phyloP scores from a whole-genome alignment of 1,140 invertebrate genomes.

The Ceratitis capitata region DNA sequence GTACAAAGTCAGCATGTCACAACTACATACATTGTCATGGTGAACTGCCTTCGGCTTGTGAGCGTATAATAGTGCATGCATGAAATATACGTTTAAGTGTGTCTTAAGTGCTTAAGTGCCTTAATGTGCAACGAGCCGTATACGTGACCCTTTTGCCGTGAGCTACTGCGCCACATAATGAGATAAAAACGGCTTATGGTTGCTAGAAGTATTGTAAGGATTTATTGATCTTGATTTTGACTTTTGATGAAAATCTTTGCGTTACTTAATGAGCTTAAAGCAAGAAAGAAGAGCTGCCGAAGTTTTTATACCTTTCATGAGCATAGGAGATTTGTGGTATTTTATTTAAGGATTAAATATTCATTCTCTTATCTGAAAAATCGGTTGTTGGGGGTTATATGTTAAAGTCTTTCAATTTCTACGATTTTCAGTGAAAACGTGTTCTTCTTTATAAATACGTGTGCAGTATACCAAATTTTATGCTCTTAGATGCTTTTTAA shows the following conservation, averaged over 20 bases:
- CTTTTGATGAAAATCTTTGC: neutral
- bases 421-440: too few species aligned
- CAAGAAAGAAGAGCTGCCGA: too few species aligned
- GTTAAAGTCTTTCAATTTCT: too few species aligned
- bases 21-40: neutral
- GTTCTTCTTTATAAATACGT: too few species aligned
- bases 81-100: neutral
- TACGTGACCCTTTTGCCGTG: slow-evolving; percentile 32
- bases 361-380: too few species aligned
- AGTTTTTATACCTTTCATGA: too few species aligned
- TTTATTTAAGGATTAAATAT: too few species aligned
- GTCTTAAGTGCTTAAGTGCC: neutral
- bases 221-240: neutral
- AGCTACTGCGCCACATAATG: neutral
- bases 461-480: too few species aligned
- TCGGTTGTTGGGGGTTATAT: too few species aligned
- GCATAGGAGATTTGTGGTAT: too few species aligned
- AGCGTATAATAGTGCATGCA: neutral
- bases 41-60: neutral
- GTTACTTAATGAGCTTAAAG: too few species aligned
- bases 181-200: neutral
- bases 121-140: slow-evolving; percentile 29
- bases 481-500: too few species aligned
- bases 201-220: neutral
- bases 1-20: neutral